Base-by-base conservation (phyloP, 2,888 invertebrate genomes). In the Cheilosia vulpina region DNA sequence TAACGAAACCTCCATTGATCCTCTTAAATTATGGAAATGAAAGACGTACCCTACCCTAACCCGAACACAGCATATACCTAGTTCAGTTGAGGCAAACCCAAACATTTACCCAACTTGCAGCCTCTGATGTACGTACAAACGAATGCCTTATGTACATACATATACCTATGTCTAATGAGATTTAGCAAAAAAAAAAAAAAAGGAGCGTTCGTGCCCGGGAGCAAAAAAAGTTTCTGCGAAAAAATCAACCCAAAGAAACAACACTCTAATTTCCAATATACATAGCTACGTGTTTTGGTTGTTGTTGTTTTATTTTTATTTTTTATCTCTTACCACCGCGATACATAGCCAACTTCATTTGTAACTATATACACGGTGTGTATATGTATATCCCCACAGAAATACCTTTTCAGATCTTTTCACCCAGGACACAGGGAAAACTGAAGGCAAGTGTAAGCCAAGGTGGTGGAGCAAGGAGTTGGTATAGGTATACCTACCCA, bases 181-280 rank as follows among this genome's bases (percentile, higher is more conserved):
- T 11, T 52, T 52, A 13, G 9, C 31, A 24, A 1, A 24, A 27
- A 31, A 31, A 31, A 31, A 24, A 27, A 27, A 57, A 34, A 55
- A 31, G 55, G 55, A 52, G 24, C 52, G 21, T 52, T 52, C 52
- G 52, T 52, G 52, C 52, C 52, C 52, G 9, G 57, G 57, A 57
- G 34, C 57, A 17, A 57, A 57, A 57, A 58, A 58, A 38, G 15
- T 38, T 34, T 58, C 52, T 52, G 52, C 52, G 21, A 52, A 50
- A 47, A 50, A 50, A 21, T 50, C 5, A 24, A 52, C 52, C 11
- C 13, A 52, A 52, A 52, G 52, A 72, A 53, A 55, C 34, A 65
- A 55, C 55, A 75, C 65, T 73, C 63, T 57, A 75, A 75, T 75
- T 75, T 65, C 45, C 47, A 47, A 65, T 65, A 55, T 73, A 73